These are phyloP conservation scores for Colistium nudipinnis DNA, from an alignment of 2,113 vertebrate genomes.

Conservation along the genomic window DNA sequence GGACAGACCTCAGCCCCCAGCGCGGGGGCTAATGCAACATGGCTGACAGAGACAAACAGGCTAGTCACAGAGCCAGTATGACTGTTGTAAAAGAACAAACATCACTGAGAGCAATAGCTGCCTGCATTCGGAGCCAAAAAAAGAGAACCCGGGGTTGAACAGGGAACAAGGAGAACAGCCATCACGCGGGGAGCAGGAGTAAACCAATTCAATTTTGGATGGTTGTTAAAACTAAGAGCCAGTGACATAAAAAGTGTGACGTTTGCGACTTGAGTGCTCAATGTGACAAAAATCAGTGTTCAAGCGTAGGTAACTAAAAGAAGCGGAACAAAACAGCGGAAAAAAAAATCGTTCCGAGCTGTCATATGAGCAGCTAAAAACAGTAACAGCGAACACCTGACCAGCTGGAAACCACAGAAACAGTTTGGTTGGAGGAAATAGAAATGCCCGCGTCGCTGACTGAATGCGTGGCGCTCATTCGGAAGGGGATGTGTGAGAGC, in stretches of 20 bases:
- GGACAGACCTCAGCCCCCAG: constrained; percentile 65
- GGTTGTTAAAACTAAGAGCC: constrained; percentile 14
- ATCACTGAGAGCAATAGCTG: constrained; percentile 49
- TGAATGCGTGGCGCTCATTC: constrained; percentile 69
- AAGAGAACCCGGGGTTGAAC: constrained; percentile 8
- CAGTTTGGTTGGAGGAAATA: constrained; percentile 18
- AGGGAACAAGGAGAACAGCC: constrained; percentile 4
- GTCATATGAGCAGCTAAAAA: constrained; percentile 35
- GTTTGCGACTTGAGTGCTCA: constrained; percentile 2
- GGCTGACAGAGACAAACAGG: constrained; percentile 68
- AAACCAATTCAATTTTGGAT: constrained; percentile 6
- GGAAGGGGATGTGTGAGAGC: constrained; percentile 58
- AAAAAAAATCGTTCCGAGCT: constrained; percentile 8
- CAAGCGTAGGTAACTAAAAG: not conserved
- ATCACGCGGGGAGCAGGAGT: not conserved
- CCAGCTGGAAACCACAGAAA: constrained; percentile 19
- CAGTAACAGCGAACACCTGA: constrained; percentile 27
- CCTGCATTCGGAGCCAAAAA: constrained; percentile 18
- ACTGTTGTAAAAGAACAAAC: constrained; percentile 53
- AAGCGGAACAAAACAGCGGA: not conserved
- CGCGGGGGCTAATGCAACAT: constrained; percentile 54
- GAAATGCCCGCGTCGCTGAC: constrained; percentile 60
- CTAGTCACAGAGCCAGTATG: constrained; percentile 44
- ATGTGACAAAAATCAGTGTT: not conserved
- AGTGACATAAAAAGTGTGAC: not conserved